Percentiles rank a stretch among this genome's conserved stretches.
These are phyloP conservation scores for Asarcornis scutulata DNA, from an alignment of 2,113 vertebrate genomes.

Conservation along the genomic window DNA sequence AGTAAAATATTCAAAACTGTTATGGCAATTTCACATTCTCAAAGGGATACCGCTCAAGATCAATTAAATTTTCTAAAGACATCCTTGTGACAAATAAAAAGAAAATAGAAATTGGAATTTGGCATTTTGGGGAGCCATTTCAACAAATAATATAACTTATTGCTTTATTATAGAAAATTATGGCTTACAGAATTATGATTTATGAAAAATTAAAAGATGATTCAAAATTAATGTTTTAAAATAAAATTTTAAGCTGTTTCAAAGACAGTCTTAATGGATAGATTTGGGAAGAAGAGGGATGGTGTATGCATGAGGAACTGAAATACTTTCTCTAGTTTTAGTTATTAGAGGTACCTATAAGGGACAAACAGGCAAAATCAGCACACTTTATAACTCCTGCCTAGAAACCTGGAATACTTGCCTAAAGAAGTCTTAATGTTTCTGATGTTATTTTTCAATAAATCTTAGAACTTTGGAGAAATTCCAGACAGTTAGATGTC, in stretches of 20 bases:
- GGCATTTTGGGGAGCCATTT: background rate
- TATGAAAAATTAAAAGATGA: background rate
- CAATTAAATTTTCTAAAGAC: background rate
- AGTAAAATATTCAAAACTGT: background rate
- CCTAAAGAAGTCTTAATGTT: background rate
- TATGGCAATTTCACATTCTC: background rate
- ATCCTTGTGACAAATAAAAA: background rate
- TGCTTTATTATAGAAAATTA: background rate
- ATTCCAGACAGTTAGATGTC: background rate
- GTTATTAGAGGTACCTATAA: background rate
- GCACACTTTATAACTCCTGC: background rate
- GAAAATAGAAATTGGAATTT: background rate
- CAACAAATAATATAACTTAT: background rate
- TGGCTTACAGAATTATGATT: background rate
- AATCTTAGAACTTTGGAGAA: background rate
- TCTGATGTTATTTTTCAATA: background rate
- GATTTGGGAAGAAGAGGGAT: background rate
- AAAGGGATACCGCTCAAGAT: background rate
- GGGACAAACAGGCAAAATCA: background rate
- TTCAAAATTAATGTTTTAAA: background rate
- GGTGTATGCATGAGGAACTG: background rate
- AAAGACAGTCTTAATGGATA: background rate
- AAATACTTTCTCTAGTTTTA: background rate
- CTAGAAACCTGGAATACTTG: background rate
- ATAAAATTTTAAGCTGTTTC: background rate